A percentile compares a stretch with the other conserved stretches of the same genome.
phyloP scores from a whole-genome alignment of 2,797 vertebrate species.

The Prionace glauca region DNA sequence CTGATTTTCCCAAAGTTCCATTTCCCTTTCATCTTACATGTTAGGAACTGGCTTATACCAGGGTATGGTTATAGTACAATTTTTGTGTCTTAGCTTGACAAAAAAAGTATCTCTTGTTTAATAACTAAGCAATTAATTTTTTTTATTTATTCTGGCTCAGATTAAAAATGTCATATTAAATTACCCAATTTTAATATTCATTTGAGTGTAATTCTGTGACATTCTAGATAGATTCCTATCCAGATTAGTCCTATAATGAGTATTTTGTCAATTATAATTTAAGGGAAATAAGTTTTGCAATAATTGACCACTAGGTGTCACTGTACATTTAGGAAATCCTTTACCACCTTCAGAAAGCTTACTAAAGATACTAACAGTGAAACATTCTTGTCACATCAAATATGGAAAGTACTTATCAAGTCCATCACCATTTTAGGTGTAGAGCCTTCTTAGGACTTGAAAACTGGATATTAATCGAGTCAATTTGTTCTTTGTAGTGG shows the following conservation, averaged over 20 bases:
- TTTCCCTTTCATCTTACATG: background rate
- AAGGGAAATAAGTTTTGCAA: background rate
- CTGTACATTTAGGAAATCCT: background rate
- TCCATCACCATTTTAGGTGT: background rate
- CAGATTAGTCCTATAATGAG: too few relatives aligned
- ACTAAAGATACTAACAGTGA: background rate
- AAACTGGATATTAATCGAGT: background rate
- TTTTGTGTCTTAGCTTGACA: background rate
- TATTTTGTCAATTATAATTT: background rate
- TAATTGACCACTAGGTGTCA: constrained; percentile 7
- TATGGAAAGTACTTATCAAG: background rate
- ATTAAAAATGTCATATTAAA: background rate
- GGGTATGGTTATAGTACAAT: background rate
- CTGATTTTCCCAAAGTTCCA: background rate
- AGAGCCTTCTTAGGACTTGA: background rate
- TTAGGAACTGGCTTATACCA: background rate
- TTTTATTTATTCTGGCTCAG: background rate
- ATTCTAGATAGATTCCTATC: too few relatives aligned
- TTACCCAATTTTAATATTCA: background rate
- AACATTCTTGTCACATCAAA: background rate
- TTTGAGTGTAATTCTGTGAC: too few relatives aligned
- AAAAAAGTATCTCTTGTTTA: background rate
- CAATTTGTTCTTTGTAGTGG: background rate
- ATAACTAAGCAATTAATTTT: background rate
- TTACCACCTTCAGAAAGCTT: background rate